Percentiles rank a stretch among this genome's conserved stretches.
Conservation (phyloP, 2,113 vertebrate genomes). For the Embiotoca jacksoni region DNA sequence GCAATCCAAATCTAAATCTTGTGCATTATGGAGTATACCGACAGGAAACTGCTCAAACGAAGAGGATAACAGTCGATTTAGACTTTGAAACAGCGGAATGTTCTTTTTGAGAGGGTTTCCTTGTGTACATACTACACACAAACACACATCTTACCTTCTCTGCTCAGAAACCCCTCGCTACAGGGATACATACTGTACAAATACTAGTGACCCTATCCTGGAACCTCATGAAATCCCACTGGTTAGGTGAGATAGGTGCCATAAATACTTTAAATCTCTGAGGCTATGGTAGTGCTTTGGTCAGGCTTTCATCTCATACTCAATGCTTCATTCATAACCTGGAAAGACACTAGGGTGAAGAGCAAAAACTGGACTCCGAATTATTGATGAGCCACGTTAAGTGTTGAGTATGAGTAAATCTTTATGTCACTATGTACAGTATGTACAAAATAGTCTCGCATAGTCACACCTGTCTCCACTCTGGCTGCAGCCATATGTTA, state of each 20-base stretch:
- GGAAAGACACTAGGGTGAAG: neutral
- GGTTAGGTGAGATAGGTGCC: neutral
- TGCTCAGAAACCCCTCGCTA: neutral
- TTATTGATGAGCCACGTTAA: conserved; percentile 38
- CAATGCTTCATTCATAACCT: neutral
- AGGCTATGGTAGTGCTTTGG: conserved; percentile 9
- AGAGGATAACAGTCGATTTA: neutral
- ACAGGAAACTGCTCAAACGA: neutral
- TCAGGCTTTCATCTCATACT: neutral
- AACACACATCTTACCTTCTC: neutral
- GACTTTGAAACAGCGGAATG: neutral
- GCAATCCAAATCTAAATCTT: neutral
- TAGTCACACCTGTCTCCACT: too few relatives aligned
- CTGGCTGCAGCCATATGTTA: too few relatives aligned
- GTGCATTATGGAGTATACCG: conserved; percentile 4
- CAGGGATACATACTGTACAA: conserved; percentile 21
- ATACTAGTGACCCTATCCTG: conserved; percentile 56
- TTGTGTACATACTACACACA: neutral
- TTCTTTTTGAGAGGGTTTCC: neutral
- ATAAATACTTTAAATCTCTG: conserved; percentile 42
- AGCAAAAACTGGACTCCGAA: conserved; percentile 2
- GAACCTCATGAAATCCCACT: conserved; percentile 33
- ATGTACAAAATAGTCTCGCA: too few relatives aligned
- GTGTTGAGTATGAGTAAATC: conserved; percentile 16
- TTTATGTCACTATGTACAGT: neutral